These are phyloP conservation scores for Adelognathus sp. DNA, from an alignment of 2,888 invertebrate genomes.

Conservation along the genomic window DNA sequence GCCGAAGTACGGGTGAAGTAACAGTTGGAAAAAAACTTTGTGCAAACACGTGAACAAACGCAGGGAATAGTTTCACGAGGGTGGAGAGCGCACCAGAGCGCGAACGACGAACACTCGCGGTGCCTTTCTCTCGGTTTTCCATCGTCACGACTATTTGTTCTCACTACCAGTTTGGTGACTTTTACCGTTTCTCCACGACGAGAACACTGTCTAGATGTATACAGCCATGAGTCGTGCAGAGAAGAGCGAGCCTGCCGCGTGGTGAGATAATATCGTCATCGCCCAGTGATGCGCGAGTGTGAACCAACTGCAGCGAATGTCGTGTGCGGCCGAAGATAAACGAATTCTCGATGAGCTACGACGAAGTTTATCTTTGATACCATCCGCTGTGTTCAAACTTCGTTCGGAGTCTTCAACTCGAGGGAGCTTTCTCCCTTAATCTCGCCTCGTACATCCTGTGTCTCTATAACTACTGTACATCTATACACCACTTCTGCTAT, in stretches of 20 bases:
- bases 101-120: not conserved
- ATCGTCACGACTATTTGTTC: conserved; percentile 48
- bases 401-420: conserved; percentile 5
- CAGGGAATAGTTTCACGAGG: conserved; percentile 6
- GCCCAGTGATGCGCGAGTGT: not conserved
- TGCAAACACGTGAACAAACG: conserved; percentile 12
- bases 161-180: conserved; percentile 11
- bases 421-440: conserved; percentile 1
- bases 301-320: conserved; percentile 39
- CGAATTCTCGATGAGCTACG: conserved; percentile 48
- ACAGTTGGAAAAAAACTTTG: conserved; percentile 24
- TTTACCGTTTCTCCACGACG: conserved; percentile 26
- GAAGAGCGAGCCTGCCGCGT: conserved; percentile 16
- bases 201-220: not conserved
- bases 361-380: conserved; percentile 52
- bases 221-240: not conserved
- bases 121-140: conserved; percentile 23
- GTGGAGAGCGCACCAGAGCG: not conserved
- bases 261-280: conserved; percentile 49
- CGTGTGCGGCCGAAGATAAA: conserved; percentile 55
- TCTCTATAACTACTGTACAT: not conserved
- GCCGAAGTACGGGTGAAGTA: not conserved
- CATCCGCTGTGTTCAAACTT: conserved; percentile 4
- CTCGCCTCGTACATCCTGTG: not conserved
- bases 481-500: not conserved